These are phyloP conservation scores for Brotula barbata DNA, from an alignment of 2,797 vertebrate species.

Conservation along the genomic window DNA sequence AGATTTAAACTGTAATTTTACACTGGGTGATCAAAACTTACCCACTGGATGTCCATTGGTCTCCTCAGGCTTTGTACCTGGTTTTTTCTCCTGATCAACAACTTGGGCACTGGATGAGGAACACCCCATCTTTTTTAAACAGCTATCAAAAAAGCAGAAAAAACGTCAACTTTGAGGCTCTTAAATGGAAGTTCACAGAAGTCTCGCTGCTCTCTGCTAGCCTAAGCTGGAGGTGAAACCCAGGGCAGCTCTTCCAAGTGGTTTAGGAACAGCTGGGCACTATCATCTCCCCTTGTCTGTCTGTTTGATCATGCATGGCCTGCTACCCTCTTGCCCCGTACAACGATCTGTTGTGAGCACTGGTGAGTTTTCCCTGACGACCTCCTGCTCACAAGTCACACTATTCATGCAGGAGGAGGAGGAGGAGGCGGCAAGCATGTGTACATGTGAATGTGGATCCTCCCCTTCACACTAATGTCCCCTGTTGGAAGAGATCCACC, in stretches of 20 bases:
- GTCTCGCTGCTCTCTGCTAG: slow-evolving; percentile 30
- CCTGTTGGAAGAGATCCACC: slow-evolving; percentile 33
- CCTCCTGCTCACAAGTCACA: slow-evolving; percentile 47
- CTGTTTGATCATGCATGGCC: slow-evolving; percentile 62
- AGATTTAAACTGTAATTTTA: background rate
- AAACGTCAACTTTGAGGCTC: slow-evolving; percentile 5
- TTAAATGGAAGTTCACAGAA: slow-evolving; percentile 14
- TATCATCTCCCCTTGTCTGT: slow-evolving; percentile 54
- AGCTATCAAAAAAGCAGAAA: slow-evolving; percentile 1
- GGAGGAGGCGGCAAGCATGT: slow-evolving; percentile 48
- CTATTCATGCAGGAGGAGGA: slow-evolving; percentile 49
- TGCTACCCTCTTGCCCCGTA: slow-evolving; percentile 47
- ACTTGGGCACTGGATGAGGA: slow-evolving; percentile 80
- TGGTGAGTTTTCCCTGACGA: slow-evolving; percentile 35
- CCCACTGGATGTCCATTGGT: slow-evolving; percentile 71
- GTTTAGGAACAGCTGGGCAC: slow-evolving; percentile 54
- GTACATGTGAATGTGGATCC: slow-evolving; percentile 38
- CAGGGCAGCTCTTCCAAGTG: slow-evolving; percentile 24
- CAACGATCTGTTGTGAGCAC: slow-evolving; percentile 45
- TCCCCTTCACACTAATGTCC: slow-evolving; percentile 42
- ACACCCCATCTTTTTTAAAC: slow-evolving; percentile 74
- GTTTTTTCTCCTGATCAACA: slow-evolving; percentile 79
- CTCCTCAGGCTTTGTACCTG: slow-evolving; percentile 78
- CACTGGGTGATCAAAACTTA: slow-evolving; percentile 53
- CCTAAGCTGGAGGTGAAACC: slow-evolving; percentile 28